Conservation (phyloP, 2,113 vertebrate genomes). For the Sinocyclocheilus grahami region DNA sequence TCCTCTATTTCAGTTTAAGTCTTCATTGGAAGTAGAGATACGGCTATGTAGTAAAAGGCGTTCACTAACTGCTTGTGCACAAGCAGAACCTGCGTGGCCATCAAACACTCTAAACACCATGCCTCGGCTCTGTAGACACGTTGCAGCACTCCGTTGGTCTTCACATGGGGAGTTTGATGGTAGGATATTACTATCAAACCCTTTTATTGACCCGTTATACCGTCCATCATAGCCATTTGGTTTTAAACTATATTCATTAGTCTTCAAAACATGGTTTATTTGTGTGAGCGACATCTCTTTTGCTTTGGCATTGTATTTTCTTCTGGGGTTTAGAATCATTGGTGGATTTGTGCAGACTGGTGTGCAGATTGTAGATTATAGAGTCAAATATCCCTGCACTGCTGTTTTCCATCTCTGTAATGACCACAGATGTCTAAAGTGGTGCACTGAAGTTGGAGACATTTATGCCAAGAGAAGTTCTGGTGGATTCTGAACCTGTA, state of each 20-base stretch:
- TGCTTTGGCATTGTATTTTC: conserved; percentile 52
- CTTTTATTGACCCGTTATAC: conserved; percentile 88
- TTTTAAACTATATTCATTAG: conserved; percentile 97
- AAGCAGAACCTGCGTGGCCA: conserved; percentile 94
- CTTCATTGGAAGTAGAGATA: conserved; percentile 90
- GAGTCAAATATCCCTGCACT: not conserved
- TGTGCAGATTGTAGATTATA: conserved; percentile 23
- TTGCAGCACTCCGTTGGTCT: conserved; percentile 92
- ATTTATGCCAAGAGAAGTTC: not conserved
- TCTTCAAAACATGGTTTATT: conserved; percentile 96
- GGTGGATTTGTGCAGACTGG: conserved; percentile 49
- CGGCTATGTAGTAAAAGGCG: conserved; percentile 96
- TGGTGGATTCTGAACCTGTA: not conserved
- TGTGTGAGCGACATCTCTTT: conserved; percentile 72
- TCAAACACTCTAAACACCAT: conserved; percentile 97
- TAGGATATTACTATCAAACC: conserved; percentile 96
- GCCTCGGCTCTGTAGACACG: conserved; percentile 92
- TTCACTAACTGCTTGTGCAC: conserved; percentile 95
- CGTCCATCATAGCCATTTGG: conserved; percentile 88
- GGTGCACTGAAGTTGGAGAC: not conserved
- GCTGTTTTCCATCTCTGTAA: conserved; percentile 19
- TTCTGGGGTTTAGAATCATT: conserved; percentile 36
- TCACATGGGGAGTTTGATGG: conserved; percentile 95
- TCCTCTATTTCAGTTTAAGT: conserved; percentile 95
- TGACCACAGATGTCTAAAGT: not conserved